phyloP scores from a whole-genome alignment of 2,888 invertebrate genomes.

The Andrena praecox region DNA sequence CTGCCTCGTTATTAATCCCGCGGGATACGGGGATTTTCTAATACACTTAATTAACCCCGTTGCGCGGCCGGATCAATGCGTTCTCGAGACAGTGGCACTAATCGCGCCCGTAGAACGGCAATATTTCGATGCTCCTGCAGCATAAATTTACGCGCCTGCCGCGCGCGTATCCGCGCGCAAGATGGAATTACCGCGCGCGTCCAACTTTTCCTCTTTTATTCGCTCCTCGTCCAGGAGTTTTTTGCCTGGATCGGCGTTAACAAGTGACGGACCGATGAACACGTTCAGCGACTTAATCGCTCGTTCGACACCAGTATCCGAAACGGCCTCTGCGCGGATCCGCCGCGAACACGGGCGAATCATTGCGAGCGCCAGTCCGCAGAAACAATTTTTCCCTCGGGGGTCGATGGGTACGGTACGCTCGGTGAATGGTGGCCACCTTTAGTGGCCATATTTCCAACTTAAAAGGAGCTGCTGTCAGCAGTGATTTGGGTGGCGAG shows the following conservation, averaged over 20 bases:
- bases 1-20: conserved; percentile 44
- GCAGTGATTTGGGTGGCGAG: conserved; percentile 69
- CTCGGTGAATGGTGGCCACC: conserved; percentile 52
- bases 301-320: conserved; percentile 33
- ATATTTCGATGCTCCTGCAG: conserved; percentile 19
- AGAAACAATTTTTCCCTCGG: conserved; percentile 36
- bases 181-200: conserved; percentile 9
- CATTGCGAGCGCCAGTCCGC: background rate
- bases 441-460: conserved; percentile 69
- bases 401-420: background rate
- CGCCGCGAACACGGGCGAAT: background rate
- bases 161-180: background rate
- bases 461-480: conserved; percentile 71
- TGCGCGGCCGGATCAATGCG: conserved; percentile 22
- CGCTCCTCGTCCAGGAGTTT: background rate
- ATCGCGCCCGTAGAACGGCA: conserved; percentile 1
- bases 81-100: conserved; percentile 17
- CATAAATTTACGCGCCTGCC: conserved; percentile 31
- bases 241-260: conserved; percentile 8
- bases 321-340: background rate
- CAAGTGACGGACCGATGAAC: conserved; percentile 26
- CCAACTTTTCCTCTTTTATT: background rate
- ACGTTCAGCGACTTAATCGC: conserved; percentile 31
- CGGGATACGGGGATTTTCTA: conserved; percentile 29
- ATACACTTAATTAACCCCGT: conserved; percentile 40